phyloP scores from a whole-genome alignment of 2,797 vertebrate genomes.

The Dermochelys coriacea region DNA sequence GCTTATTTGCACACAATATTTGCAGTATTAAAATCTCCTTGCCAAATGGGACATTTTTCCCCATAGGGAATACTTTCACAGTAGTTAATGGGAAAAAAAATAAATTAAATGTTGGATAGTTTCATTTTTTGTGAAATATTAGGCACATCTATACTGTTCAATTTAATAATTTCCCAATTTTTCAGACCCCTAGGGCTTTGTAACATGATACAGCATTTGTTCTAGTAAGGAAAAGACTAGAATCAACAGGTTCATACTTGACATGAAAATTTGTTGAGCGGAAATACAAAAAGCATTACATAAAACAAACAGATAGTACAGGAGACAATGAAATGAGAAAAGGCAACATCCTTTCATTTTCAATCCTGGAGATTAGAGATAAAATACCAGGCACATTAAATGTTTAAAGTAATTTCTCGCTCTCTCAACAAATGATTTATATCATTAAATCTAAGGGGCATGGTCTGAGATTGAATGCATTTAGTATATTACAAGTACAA shows the following conservation, averaged over 20 bases:
- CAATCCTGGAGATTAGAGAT: conserved; percentile 10
- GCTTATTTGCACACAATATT: conserved; percentile 5
- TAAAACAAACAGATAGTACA: not conserved
- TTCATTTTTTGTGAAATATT: not conserved
- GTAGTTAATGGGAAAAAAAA: not conserved
- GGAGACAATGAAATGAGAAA: not conserved
- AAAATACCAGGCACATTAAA: conserved; percentile 14
- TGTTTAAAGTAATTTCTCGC: conserved; percentile 23
- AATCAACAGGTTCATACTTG: not conserved
- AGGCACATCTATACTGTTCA: not conserved
- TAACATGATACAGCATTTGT: not conserved
- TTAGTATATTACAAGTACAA: not conserved
- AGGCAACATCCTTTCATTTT: conserved; percentile 20
- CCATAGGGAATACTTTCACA: not conserved
- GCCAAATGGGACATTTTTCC: not conserved
- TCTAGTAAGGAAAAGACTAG: not conserved
- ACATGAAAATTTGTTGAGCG: not conserved
- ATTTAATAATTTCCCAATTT: not conserved
- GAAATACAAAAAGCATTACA: not conserved
- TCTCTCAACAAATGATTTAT: conserved; percentile 23
- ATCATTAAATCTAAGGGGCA: not conserved
- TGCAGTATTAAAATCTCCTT: not conserved
- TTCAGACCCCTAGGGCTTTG: not conserved
- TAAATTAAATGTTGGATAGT: not conserved
- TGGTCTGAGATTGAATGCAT: not conserved